Base-by-base conservation (phyloP, 2,113 vertebrate genomes). In the Athene noctua region DNA sequence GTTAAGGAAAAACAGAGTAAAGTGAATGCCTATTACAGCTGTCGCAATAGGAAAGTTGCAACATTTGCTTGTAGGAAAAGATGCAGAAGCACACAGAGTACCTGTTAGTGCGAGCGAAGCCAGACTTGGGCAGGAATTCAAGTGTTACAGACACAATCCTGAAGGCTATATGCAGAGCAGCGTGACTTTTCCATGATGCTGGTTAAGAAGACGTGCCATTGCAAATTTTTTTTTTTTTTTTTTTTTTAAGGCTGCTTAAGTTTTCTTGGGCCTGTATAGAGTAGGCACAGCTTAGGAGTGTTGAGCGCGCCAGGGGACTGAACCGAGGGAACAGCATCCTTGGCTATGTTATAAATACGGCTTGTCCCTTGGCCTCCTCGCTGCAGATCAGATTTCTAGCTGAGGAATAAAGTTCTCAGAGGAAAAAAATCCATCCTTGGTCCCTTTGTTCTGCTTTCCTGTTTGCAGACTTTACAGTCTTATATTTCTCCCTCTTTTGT, bases 51-150 rank as follows among this genome's bases (percentile, higher is more conserved):
- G 97, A 97, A 97, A 97, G 94, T 97, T 96, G 92, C 92, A 97
- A 95, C 93, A 97, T 97, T 97, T 97, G 97, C 97, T 98, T 97
- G 97, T 98, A 98, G 96, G 97, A 96, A 96, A 95, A 97, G 92
- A 97, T 98, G 97, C 97, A 98, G 97, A 97, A 97, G 94, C 97
- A 98, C 96, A 97, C 84, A 86, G 97, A 98, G 95, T 97, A 97
- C 97, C 95, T 96, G 94, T 95, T 91, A 97, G 95, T 67, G 95
- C 46, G 86, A 98, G 97, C 84, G 80, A 82, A 97, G 97, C 97
- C 98, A 98, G 98, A 94, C 97, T 97, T 97, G 82, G 95, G 90
- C 86, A 91, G 93, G 73, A 86, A 97, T 95, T 96, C 95, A 97
- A 96, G 93, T 97, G 97, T 97, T 97, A 91, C 91, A 91, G 96